phyloP scores from a whole-genome alignment of 2,888 invertebrate genomes.

The Aricia artaxerxes region DNA sequence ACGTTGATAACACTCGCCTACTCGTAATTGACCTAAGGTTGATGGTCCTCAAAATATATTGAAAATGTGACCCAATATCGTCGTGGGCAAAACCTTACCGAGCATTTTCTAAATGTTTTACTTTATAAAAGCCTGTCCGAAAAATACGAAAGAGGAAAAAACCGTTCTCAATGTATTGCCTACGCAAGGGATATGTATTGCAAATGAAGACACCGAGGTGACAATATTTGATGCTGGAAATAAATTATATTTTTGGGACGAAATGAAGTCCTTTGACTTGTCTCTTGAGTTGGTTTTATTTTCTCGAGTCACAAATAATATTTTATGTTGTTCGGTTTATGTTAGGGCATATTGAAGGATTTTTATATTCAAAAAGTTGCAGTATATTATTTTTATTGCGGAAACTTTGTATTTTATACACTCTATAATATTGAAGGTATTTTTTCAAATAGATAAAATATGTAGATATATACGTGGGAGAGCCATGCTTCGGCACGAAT shows the following conservation, averaged over 20 bases:
- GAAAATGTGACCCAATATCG: slow-evolving; percentile 14
- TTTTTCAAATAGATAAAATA: too few relatives aligned
- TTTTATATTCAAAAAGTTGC: background rate
- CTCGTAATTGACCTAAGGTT: slow-evolving; percentile 1
- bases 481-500: too few relatives aligned
- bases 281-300: slow-evolving; percentile 12
- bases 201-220: slow-evolving; percentile 29
- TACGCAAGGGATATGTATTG: slow-evolving; percentile 31
- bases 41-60: background rate
- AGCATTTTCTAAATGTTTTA: slow-evolving; percentile 26
- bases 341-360: background rate
- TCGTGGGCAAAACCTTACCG: slow-evolving; percentile 20
- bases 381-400: background rate
- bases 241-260: slow-evolving; percentile 28
- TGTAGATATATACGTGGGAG: too few relatives aligned
- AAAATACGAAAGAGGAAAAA: slow-evolving; percentile 25
- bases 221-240: slow-evolving; percentile 29
- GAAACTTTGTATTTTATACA: background rate
- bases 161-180: slow-evolving; percentile 28
- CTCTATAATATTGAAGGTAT: too few relatives aligned
- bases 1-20: slow-evolving; percentile 19
- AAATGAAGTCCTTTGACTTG: slow-evolving; percentile 26
- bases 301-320: slow-evolving; percentile 10
- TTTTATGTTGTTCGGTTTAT: slow-evolving; percentile 8
- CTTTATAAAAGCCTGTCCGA: slow-evolving; percentile 27